A percentile compares a stretch with the other conserved stretches of the same genome.
Evolutionary conservation across 1,140 invertebrate species (phyloP).

Genomic region (Steinernema khuongi): DNA sequence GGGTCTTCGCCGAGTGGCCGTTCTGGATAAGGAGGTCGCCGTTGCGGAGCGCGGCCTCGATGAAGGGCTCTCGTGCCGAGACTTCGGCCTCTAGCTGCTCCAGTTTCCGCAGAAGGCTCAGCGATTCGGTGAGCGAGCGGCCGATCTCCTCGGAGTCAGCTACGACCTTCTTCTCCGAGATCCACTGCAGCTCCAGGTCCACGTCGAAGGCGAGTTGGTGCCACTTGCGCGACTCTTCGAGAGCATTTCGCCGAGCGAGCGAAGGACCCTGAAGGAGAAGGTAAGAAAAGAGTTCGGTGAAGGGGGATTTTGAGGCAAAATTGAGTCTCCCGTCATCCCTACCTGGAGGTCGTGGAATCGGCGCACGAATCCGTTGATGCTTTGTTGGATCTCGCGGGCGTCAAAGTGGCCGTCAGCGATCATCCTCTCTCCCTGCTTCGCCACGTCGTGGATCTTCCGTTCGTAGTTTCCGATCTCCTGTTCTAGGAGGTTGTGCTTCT

Average conservation of each 20-base stretch:
- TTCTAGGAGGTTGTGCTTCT: conserved; percentile 77
- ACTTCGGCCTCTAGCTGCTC: conserved; percentile 81
- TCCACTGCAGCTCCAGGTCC: conserved; percentile 89
- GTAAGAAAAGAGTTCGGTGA: conserved; percentile 51
- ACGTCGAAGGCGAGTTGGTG: conserved; percentile 91
- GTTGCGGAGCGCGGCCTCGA: conserved; percentile 72
- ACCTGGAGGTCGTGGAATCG: conserved; percentile 53
- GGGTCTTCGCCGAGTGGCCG: conserved; percentile 71
- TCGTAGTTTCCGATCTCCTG: conserved; percentile 74
- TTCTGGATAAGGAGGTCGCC: conserved; percentile 69
- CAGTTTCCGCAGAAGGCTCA: conserved; percentile 85
- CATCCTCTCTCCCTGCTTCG: conserved; percentile 77
- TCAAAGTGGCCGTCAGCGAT: conserved; percentile 88
- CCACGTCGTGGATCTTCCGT: conserved; percentile 71
- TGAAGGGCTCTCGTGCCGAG: conserved; percentile 72
- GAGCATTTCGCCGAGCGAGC: conserved; percentile 67
- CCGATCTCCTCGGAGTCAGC: conserved; percentile 69
- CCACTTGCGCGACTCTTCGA: conserved; percentile 79
- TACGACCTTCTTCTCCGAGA: conserved; percentile 77
- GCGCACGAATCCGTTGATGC: conserved; percentile 70
- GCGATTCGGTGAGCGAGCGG: conserved; percentile 80
- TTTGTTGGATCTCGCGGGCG: conserved; percentile 74
- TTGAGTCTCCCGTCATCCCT: no score
- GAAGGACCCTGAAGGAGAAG: conserved; percentile 61
- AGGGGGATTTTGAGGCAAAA: no score